Evolutionary conservation across 2,797 vertebrate species (phyloP).

Genomic region (Galaxias olidus): DNA sequence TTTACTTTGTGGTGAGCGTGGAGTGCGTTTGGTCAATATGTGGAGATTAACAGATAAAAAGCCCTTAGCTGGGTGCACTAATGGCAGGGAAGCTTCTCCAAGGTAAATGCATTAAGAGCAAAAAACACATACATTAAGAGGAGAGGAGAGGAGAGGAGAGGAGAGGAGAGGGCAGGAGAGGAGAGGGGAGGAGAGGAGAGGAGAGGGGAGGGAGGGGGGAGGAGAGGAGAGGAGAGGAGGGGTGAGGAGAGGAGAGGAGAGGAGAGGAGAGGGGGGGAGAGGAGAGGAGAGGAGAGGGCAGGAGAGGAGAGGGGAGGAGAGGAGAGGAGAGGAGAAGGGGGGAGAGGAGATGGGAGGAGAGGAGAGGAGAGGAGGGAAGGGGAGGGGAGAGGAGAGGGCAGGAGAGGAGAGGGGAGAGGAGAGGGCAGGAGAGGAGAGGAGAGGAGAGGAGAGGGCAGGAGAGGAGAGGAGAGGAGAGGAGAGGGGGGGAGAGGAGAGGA

Average conservation of each 20-base stretch:
- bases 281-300: too few relatives aligned
- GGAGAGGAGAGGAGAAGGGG: too few relatives aligned
- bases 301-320: too few relatives aligned
- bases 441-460: too few relatives aligned
- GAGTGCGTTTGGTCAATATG: conserved; percentile 5
- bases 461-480: too few relatives aligned
- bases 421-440: too few relatives aligned
- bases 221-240: not conserved
- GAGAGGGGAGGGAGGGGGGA: not conserved
- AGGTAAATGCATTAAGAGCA: not conserved
- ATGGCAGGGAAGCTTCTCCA: not conserved
- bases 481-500: too few relatives aligned
- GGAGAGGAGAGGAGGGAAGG: not conserved
- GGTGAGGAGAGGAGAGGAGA: not conserved
- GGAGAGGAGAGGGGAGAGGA: not conserved
- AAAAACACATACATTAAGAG: too few relatives aligned
- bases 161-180: not conserved
- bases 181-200: not conserved
- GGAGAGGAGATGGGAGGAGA: too few relatives aligned
- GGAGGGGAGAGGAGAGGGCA: not conserved
- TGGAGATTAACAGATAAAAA: not conserved
- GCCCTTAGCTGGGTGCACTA: not conserved
- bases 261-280: not conserved
- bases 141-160: too few relatives aligned
- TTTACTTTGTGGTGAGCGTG: conserved; percentile 21